Evolutionary conservation across 2,888 invertebrate genomes (phyloP), one percentile per base, ranked within the genome.

Genomic region (Altica lythri): DNA sequence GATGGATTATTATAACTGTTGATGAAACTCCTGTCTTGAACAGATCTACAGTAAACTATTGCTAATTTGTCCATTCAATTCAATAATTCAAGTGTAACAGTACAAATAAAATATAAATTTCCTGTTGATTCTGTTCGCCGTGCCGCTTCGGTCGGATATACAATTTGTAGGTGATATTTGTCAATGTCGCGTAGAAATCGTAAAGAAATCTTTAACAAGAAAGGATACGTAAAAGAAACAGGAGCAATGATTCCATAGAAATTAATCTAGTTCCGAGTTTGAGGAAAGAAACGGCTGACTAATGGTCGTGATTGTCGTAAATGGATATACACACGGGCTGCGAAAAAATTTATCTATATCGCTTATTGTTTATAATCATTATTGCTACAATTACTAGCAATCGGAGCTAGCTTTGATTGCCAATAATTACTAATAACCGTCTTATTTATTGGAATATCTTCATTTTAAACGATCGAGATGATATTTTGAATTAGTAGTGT

Each of bases 191-290:
- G 22, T 44, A 43, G 45, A 50, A 47, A 57, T 43, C 45, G 53
- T 47, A 57, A 51, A 49, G 48, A 56, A 40, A 45, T 44, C 42
- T 42, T 14, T 8, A 13, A 13, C 43, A 16, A 44, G 48, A 40
- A 43, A 34, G 34, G 12, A 16, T 38, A 42, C 34, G 18, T n/a
- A 32, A 38, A 56, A 57, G 57, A 55, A 64, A 61, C 16, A 53
- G 32, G 61, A 64, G 55, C 64, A 58, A 59, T 44, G 59, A 54
- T 62, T 58, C 62, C 61, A 57, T 59, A 53, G 62, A 63, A 57
- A 60, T 57, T 62, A 60, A 65, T 64, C 63, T 59, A 64, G 63
- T 65, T 63, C 55, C 53, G 52, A 57, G 58, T 62, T 63, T 60
- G 50, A 57, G 61, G 55, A 57, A 54, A 52, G 48, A 59, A 59